Evolutionary conservation across 2,113 vertebrate genomes (phyloP).

Genomic region (Acanthochromis polyacanthus): DNA sequence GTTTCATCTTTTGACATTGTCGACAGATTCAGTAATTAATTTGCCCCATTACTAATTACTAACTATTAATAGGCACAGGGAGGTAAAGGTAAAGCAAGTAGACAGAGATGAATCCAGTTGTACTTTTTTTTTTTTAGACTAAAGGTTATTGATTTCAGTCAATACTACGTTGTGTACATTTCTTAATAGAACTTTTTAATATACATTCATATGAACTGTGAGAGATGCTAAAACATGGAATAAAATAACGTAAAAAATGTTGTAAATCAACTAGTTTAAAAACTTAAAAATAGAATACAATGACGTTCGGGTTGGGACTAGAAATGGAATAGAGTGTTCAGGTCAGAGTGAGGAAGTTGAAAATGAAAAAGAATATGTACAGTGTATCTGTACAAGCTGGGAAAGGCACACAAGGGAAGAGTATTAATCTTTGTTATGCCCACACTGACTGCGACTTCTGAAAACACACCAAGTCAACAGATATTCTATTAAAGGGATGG

Average conservation of each 20-base stretch:
- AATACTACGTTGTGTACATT: neutral
- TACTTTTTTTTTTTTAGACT: slow-evolving; percentile 30
- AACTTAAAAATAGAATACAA: slow-evolving; percentile 5
- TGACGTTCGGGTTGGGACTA: neutral
- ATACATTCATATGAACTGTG: slow-evolving; percentile 36
- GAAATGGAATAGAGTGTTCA: slow-evolving; percentile 14
- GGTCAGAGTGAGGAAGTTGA: neutral
- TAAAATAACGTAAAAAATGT: neutral
- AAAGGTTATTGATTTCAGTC: slow-evolving; percentile 17
- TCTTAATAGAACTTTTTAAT: slow-evolving; percentile 1
- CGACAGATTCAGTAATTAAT: neutral
- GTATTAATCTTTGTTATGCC: slow-evolving; percentile 11
- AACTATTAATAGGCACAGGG: slow-evolving; percentile 66
- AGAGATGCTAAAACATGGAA: neutral
- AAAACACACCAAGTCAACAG: slow-evolving; percentile 34
- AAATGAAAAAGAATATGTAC: slow-evolving; percentile 9
- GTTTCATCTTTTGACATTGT: slow-evolving; percentile 8
- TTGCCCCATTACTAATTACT: neutral
- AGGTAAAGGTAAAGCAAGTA: slow-evolving; percentile 55
- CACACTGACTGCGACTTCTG: slow-evolving; percentile 22
- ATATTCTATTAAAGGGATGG: slow-evolving; percentile 64
- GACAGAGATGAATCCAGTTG: slow-evolving; percentile 40
- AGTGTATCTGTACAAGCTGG: slow-evolving; percentile 38
- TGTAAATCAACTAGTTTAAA: slow-evolving; percentile 13
- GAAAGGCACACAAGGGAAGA: slow-evolving; percentile 73